Evolutionary conservation across 2,113 vertebrate genomes (phyloP), one percentile per base, ranked within the genome.

Genomic region (Chaetops frenatus): DNA sequence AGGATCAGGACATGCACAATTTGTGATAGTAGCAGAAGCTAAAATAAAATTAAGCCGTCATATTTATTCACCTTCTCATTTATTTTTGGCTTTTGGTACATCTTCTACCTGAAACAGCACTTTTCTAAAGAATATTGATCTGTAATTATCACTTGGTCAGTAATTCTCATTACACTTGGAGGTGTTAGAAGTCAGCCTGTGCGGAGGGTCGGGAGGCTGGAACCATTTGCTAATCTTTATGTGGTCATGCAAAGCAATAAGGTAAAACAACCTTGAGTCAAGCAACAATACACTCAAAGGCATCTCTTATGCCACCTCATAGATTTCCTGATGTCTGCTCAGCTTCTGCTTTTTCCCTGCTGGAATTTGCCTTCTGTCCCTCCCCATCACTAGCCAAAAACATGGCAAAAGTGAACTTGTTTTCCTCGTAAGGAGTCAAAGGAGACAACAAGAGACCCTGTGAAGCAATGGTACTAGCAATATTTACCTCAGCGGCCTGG

Each of bases 61-160:
- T 64, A 73, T 86, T 80, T 73, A 56, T 51, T 33, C 22, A 60
- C 12, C 18, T 74, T 78, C 38, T 81, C 28, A 62, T 81, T 38
- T 48, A 24, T 38, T 73, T 77, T 86, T 83, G 47, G 17, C 44
- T 71, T 94, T 77, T 66, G 51, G 16, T 88, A 36, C 31, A 35
- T 72, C 28, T 74, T 89, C 27, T 77, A 44, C 53, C 60, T 79
- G 60, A 78, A 92, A 61, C 64, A 92, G 64, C 48, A 45, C 22
- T 88, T 95, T 93, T 61, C 44, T 88, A 54, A 81, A 66, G 72
- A 69, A 81, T 82, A 91, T 51, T 72, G 78, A 88, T 95, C 58
- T 85, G 44, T 88, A 90, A 95, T 93, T 95, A 90, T 67, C 64
- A 64, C 82, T 62, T 93, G 79, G 56, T 74, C 84, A 44, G 57